phyloP scores from a whole-genome alignment of 2,113 vertebrate species.

The Nesoenas mayeri region DNA sequence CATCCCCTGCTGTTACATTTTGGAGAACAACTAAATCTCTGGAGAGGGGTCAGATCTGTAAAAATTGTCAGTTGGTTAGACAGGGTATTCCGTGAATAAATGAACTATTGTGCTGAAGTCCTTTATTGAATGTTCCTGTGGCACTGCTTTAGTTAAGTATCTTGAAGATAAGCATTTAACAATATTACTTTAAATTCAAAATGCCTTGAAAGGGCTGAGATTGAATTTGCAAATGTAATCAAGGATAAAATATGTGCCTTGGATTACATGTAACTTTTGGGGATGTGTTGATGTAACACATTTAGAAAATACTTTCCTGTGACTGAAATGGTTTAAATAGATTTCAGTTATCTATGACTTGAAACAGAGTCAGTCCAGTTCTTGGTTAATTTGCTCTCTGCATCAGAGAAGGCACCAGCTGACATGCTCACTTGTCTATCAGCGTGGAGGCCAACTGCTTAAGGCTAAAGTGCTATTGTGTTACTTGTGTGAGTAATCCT shows the following conservation, averaged over 20 bases:
- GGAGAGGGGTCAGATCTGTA: background rate
- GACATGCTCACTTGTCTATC: background rate
- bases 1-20: background rate
- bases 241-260: conserved; percentile 18
- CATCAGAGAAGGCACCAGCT: background rate
- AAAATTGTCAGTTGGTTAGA: conserved; percentile 2
- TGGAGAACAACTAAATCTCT: conserved; percentile 5
- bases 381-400: background rate
- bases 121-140: conserved; percentile 4
- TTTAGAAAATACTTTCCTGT: conserved; percentile 28
- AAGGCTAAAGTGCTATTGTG: conserved; percentile 15
- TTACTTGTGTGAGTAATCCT: conserved; percentile 26
- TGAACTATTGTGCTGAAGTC: background rate
- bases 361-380: conserved; percentile 1
- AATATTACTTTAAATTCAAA: conserved; percentile 49
- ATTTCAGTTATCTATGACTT: background rate
- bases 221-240: conserved; percentile 52
- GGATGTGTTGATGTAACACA: conserved; percentile 36
- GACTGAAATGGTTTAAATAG: conserved; percentile 38
- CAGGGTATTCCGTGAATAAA: conserved; percentile 1
- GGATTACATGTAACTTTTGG: conserved; percentile 25
- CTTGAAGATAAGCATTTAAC: conserved; percentile 18
- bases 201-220: conserved; percentile 14
- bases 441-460: background rate
- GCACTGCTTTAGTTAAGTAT: background rate